Percentiles rank a stretch among this genome's conserved stretches.
Evolutionary conservation across 2,797 vertebrate species (phyloP).

Genomic region (Lepilemur septentrionalis): DNA sequence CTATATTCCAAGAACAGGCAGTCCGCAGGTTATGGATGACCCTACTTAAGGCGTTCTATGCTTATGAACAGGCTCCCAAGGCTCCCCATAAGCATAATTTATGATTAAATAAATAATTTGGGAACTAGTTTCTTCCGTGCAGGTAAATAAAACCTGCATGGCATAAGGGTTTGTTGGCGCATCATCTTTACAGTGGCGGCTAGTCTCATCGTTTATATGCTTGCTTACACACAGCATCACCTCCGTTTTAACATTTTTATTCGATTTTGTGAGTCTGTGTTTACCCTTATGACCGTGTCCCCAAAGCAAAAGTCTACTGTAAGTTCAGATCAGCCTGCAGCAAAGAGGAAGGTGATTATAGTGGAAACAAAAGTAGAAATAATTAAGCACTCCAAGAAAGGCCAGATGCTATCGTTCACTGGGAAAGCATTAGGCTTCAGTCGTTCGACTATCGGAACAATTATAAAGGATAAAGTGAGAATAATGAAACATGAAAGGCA

Average conservation of each 20-base stretch:
- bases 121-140: not conserved
- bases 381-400: not conserved
- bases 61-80: not conserved
- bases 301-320: not conserved
- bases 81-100: not conserved
- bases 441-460: not conserved
- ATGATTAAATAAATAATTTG: not conserved
- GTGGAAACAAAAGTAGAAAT: not conserved
- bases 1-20: not conserved
- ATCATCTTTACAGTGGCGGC: not conserved
- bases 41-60: not conserved
- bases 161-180: not conserved
- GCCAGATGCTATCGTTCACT: not conserved
- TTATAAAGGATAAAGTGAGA: not conserved
- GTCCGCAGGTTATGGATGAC: not conserved
- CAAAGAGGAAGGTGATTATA: not conserved
- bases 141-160: not conserved
- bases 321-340: not conserved
- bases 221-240: not conserved
- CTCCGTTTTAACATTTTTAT: not conserved
- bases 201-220: not conserved
- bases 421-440: not conserved
- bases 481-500: not conserved
- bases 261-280: not conserved
- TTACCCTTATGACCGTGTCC: not conserved